Base-by-base conservation (phyloP, 1,140 invertebrate species). In the Leptopilina boulardi region DNA sequence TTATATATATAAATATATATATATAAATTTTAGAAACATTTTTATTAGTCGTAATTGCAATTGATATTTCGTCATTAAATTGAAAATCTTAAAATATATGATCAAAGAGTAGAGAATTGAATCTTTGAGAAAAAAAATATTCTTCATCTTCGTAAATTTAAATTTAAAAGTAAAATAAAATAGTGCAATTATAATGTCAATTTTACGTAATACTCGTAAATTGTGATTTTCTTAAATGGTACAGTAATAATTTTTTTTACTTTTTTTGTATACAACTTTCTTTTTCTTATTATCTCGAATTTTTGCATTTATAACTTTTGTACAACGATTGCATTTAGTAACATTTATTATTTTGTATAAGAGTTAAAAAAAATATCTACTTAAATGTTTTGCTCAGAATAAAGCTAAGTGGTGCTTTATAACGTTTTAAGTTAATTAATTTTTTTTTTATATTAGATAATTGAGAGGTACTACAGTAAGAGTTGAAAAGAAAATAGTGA, bases 181-280 rank as follows among this genome's bases (percentile, higher is more conserved):
- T 66, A 66, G 59, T 23, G 23, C 59, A 66, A 66, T 66, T 66
- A n/a, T 66, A 66, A 66, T 66, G 59, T 66, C 59, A 66, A 66
- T 66, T 66, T 66, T 30, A 66, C 59, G 26, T 34, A 66, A 30
- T 30, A 66, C 26, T 66, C 26, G 13, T 66, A n/a, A 66, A 66
- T 66, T 66, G 59, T 66, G 59, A 66, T 66, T 26, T 23, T 66
- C n/a, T 15, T 66, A 23, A 66, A 66, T 34, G 6, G 23, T 66
- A 13, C 21, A 30, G 26, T 66, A 30, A 23, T 1, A 38, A 8
- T 38, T 38, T 34, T 34, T 34, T 3, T 34, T 34, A 34, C 30
- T 34, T 3, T 34, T n/a, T n/a, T n/a, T n/a, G n/a, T n/a, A n/a
- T n/a, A n/a, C n/a, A n/a, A 34, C 30, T 34, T 34, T 38, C 9